Evolutionary conservation across 2,888 invertebrate species (phyloP), one percentile per base, ranked within the genome.

Genomic region (Apeira syringaria): DNA sequence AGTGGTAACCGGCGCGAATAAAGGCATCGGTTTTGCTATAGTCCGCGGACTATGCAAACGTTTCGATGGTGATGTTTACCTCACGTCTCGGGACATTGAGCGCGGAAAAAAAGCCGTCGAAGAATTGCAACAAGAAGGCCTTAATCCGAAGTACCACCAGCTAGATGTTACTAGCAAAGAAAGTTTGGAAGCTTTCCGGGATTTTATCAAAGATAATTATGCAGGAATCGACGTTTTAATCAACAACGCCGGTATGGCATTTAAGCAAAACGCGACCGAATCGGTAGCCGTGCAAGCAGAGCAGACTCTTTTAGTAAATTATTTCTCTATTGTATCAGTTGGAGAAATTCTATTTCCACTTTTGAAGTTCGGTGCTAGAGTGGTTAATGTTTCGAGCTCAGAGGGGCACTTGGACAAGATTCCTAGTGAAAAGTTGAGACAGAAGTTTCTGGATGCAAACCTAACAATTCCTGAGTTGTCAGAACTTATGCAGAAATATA

Each of bases 171-270:
- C 91, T 1, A 88, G 93, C 50, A 74, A 79, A 22, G 71, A 78
- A 1, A 94, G 94, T 58, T 79, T 95, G 5, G 78, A 91, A 36
- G 73, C 52, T 3, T 92, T 95, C 51, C 84, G 87, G 2, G 91
- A 93, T 54, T 91, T 91, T 56, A 66, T 96, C 2, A 85, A 92
- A 57, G 74, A 81, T n/a, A 91, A 90, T 15, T 90, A 95, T 61
- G 93, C 92, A 0, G 94, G 94, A 0, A 79, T 96, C 2, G 95
- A 96, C 77, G 66, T 96, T 30, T 82, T 96, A 25, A 90, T 96
- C 0, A 96, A 96, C 64, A 96, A 96, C 74, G 95, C 95, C 2
- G 95, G 92, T 0, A 94, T 95, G 43, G 94, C 94, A 0, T 95
- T 92, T 60, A 93, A 93, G 88, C 25, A 15, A 3, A 68, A 67